Base-by-base conservation (phyloP, 1,140 invertebrate species). In the Bombus haemorrhoidalis region DNA sequence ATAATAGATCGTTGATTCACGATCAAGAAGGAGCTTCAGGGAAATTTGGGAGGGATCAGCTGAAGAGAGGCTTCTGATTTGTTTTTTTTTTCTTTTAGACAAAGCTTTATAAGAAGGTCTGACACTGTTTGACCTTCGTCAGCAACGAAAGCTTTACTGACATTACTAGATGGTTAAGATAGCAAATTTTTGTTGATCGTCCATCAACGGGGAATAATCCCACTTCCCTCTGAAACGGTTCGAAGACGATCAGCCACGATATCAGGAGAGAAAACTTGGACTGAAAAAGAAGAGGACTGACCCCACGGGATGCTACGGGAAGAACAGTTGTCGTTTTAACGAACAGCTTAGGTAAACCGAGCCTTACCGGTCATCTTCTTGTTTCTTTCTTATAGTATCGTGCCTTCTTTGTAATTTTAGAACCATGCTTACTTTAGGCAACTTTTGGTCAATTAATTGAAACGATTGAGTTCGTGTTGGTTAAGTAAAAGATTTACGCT, bases 141-240 rank as follows among this genome's bases (percentile, higher is more conserved):
- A 77, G 72, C 37, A 71, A 85, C 28, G 68, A 90, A 76, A 90
- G 91, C 89, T 93, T 92, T 84, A 93, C 86, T 93, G 93, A 93
- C 89, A 93, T 93, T 94, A 93, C 77, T 93, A 93, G 91, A 74
- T 86, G 83, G 43, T 90, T 92, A 93, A 93, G 90, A n/a, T 91
- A 89, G 86, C n/a, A 84, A 91, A 90, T 89, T 66, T 91, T 66
- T 91, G 59, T 85, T 81, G 75, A 86, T 86, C 81, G 87, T 91
- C 59, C 77, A 25, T 62, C 74, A 79, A 86, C n/a, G 66, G 68
- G 73, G 57, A 79, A 66, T 41, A 73, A 39, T 37, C 37, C 47
- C 32, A 28, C 6, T 34, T 15, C 34, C 47, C 12, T 15, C 59
- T 22, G 1, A 82, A 69, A 34, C 74, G n/a, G 18, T 64, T 84